These are phyloP conservation scores for Steinernema hermaphroditum DNA, from an alignment of 2,888 invertebrate species.

Conservation along the genomic window DNA sequence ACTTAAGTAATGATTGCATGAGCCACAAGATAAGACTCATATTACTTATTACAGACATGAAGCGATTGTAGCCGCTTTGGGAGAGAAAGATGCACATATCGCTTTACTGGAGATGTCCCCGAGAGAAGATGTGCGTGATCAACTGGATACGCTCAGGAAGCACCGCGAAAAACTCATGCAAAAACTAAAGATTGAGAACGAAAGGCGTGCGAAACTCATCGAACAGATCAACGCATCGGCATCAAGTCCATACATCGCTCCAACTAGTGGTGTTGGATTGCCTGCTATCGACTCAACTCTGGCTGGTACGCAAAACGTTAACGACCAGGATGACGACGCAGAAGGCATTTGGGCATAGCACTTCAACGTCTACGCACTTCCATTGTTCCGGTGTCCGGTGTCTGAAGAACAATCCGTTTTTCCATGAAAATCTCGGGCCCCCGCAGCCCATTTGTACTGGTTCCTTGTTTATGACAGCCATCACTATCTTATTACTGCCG, in stretches of 20 bases:
- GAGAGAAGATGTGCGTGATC: conserved; percentile 71
- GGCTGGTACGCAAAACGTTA: conserved; percentile 21
- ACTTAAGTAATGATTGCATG: conserved; percentile 75
- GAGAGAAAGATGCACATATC: conserved; percentile 85
- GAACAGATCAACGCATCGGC: conserved; percentile 31
- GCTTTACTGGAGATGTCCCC: conserved; percentile 78
- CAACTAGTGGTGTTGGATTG: conserved; percentile 7
- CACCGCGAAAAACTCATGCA: conserved; percentile 78
- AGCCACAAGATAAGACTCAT: background rate
- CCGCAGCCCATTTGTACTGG: conserved; percentile 19
- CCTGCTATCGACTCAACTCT: conserved; percentile 4
- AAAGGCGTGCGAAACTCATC: conserved; percentile 21
- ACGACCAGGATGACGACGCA: conserved; percentile 33
- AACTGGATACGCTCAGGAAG: conserved; percentile 75
- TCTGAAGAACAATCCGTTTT: too few relatives aligned
- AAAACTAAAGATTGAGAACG: conserved; percentile 69
- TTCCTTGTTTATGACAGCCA: background rate
- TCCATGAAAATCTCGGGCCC: conserved; percentile 29
- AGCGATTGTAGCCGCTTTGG: conserved; percentile 80
- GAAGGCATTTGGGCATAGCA: conserved; percentile 36
- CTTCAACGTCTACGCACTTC: background rate
- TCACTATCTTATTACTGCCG: conserved; percentile 9
- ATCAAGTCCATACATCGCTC: conserved; percentile 4
- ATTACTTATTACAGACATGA: conserved; percentile 75
- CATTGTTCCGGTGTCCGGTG: conserved; percentile 22